Base-by-base conservation (phyloP, 2,113 vertebrate species). In the Pomatostomus ruficeps region DNA sequence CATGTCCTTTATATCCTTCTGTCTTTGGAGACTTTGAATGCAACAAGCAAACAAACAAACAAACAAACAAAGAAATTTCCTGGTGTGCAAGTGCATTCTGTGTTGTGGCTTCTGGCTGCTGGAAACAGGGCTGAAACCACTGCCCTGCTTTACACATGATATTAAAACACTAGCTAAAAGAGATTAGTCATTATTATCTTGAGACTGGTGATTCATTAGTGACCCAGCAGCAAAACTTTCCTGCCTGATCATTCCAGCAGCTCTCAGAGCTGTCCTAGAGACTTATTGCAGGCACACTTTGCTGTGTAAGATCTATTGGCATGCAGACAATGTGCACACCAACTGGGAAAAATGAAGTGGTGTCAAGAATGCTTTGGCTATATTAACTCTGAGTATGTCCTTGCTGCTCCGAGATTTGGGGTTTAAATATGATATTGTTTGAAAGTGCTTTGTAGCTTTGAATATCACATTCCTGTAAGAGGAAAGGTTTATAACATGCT, bases 361-460 rank as follows among this genome's bases (percentile, higher is more conserved):
- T 85, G 78, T 91, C 82, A 73, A 88, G 71, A 85, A 95, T 73
- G 22, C 43, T 91, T 91, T 91, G 58, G 17, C 35, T 89, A 3
- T 70, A 91, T 93, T 95, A 89, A 83, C 55, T 80, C 89, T 87
- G 83, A 74, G 28, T 83, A 21, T 71, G 78, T 85, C 85, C 78
- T 95, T 79, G 66, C 42, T 94, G 58, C 51, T 43, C 51, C 85
- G 89, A 73, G 66, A 70, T 66, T 89, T 91, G 43, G 11, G 21
- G n/a, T 87, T 85, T 65, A 85, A 93, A 58, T 0, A 4, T 28
- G 72, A 52, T 68, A 42, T 43, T 79, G 12, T 88, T 73, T 93
- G 67, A 78, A 91, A 63, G 36, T 26, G 33, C 46, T 62, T 88
- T 66, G 46, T 57, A 76, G 35, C 42, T 82, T 88, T 90, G 55